These are phyloP conservation scores for Xenotilapia caudafasciata DNA, from an alignment of 2,113 vertebrate genomes.

Conservation along the genomic window DNA sequence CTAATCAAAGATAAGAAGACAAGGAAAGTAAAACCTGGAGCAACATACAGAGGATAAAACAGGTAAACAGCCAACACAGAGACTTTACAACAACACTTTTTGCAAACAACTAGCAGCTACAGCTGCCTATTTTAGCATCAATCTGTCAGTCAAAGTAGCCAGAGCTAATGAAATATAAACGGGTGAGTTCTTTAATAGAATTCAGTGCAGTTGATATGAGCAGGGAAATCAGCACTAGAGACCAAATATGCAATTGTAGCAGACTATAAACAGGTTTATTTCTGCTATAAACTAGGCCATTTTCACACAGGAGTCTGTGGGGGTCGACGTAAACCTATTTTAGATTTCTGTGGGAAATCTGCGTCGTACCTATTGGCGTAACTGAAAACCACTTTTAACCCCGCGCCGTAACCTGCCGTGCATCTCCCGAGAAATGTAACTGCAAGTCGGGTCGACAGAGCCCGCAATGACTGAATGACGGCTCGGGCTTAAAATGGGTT, in stretches of 20 bases:
- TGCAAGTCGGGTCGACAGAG: neutral
- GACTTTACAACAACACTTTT: neutral
- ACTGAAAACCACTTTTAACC: neutral
- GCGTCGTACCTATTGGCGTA: neutral
- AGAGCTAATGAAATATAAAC: neutral
- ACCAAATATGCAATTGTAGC: neutral
- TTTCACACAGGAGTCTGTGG: neutral
- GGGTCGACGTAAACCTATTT: neutral
- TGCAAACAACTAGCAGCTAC: neutral
- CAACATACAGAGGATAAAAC: neutral
- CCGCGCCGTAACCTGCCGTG: neutral
- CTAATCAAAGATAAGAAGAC: neutral
- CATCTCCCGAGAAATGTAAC: neutral
- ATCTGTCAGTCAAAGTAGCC: neutral
- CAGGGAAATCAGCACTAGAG: neutral
- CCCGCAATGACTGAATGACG: neutral
- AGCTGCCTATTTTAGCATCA: neutral
- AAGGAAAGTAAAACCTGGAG: neutral
- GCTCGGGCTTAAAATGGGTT: neutral
- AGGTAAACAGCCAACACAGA: neutral
- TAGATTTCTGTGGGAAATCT: neutral
- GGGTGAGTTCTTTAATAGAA: neutral
- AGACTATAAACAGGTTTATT: neutral
- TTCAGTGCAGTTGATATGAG: neutral
- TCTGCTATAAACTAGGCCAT: neutral